Percentiles rank a stretch among this genome's conserved stretches.
Evolutionary conservation across 2,113 vertebrate genomes (phyloP).

Genomic region (Campylomormyrus numenius): DNA sequence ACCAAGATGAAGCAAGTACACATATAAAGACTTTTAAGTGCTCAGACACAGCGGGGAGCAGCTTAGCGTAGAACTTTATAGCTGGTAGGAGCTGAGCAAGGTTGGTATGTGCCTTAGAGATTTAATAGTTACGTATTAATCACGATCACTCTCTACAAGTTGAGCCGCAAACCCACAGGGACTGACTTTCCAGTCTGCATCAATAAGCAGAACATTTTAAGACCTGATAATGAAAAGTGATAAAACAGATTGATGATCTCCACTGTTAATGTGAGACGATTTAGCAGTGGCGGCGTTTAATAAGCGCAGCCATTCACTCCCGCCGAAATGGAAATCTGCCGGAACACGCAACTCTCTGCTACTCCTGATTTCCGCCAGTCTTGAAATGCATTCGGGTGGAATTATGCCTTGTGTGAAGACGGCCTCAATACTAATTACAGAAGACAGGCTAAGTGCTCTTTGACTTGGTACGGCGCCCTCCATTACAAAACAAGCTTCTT

Average conservation of each 20-base stretch:
- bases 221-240: constrained; percentile 3
- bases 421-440: neutral
- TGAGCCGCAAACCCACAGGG: neutral
- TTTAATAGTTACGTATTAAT: neutral
- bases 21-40: neutral
- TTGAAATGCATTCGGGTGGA: neutral
- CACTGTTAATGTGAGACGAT: neutral
- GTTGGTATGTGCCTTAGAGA: neutral
- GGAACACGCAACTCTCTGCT: neutral
- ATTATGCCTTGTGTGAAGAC: constrained; percentile 1
- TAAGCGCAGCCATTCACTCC: neutral
- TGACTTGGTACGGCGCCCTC: neutral
- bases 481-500: neutral
- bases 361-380: neutral
- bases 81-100: neutral
- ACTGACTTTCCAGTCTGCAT: neutral
- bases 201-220: constrained; percentile 5
- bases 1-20: neutral
- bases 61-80: neutral
- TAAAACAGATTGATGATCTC: neutral
- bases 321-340: neutral
- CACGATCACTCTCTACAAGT: neutral
- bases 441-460: neutral
- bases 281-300: neutral
- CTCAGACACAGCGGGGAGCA: neutral